phyloP scores from a whole-genome alignment of 2,888 invertebrate genomes.

The Anagyrus pseudococci region DNA sequence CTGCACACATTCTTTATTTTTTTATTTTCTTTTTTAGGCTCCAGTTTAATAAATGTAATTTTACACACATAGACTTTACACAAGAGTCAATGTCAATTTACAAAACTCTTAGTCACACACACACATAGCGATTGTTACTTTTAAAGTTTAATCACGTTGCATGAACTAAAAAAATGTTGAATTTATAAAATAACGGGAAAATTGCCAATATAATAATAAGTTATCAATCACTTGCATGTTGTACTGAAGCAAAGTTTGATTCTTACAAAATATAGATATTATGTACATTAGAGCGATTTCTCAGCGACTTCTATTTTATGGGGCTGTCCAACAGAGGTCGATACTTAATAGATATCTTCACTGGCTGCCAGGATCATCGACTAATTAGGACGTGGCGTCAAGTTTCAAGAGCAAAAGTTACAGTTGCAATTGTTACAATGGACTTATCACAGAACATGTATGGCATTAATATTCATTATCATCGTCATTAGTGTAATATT shows the following conservation, averaged over 20 bases:
- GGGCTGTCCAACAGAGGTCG: constrained; percentile 39
- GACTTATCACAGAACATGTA: constrained; percentile 64
- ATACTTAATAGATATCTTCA: constrained; percentile 51
- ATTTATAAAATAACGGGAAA: constrained; percentile 33
- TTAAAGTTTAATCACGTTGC: constrained; percentile 37
- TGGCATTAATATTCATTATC: constrained; percentile 62
- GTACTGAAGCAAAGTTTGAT: constrained; percentile 38
- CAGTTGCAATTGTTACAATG: constrained; percentile 61
- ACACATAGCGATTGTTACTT: constrained; percentile 32
- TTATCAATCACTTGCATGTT: constrained; percentile 34
- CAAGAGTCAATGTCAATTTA: constrained; percentile 36
- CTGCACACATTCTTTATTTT: constrained; percentile 32
- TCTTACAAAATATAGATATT: constrained; percentile 40
- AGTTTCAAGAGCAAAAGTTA: constrained; percentile 50
- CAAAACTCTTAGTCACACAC: constrained; percentile 37
- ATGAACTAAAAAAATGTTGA: constrained; percentile 34
- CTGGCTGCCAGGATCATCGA: constrained; percentile 56
- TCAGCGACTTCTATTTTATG: constrained; percentile 38
- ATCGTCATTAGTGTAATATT: constrained; percentile 56
- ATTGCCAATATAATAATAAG: constrained; percentile 30
- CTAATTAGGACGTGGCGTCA: constrained; percentile 43
- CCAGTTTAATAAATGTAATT: constrained; percentile 26
- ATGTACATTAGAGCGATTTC: constrained; percentile 40
- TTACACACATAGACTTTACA: constrained; percentile 30
- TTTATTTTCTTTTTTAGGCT: constrained; percentile 29